These are phyloP conservation scores for Oasisia sp. DNA, from an alignment of 2,888 invertebrate genomes.

Conservation along the genomic window DNA sequence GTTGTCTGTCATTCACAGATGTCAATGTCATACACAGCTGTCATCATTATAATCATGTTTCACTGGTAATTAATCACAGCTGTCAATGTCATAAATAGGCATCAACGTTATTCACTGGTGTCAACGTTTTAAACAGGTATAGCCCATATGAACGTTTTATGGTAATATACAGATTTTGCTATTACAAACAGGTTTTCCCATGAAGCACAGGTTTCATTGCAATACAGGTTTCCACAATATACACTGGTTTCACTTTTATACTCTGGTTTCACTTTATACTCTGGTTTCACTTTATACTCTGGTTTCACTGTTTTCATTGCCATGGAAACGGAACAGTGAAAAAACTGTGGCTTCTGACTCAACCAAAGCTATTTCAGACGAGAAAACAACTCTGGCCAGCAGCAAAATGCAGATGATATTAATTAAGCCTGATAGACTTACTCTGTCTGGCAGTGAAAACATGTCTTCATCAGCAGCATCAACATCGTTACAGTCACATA, in stretches of 20 bases:
- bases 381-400: background rate
- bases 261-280: too few species aligned
- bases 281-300: too few species aligned
- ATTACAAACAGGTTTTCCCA: too few species aligned
- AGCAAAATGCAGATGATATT: background rate
- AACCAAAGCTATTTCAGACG: background rate
- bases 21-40: background rate
- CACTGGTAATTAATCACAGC: background rate
- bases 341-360: background rate
- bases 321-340: background rate
- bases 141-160: too few species aligned
- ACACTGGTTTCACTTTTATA: too few species aligned
- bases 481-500: background rate
- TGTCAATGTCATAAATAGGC: background rate
- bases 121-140: background rate
- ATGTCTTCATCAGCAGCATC: background rate
- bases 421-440: background rate
- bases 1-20: background rate
- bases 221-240: too few species aligned
- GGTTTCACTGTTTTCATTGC: background rate
- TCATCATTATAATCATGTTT: too few species aligned
- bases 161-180: too few species aligned
- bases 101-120: background rate
- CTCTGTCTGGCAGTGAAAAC: background rate
- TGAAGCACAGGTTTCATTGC: too few species aligned